Conservation (phyloP, 2,888 invertebrate genomes). For the Cerastis rubricosa region DNA sequence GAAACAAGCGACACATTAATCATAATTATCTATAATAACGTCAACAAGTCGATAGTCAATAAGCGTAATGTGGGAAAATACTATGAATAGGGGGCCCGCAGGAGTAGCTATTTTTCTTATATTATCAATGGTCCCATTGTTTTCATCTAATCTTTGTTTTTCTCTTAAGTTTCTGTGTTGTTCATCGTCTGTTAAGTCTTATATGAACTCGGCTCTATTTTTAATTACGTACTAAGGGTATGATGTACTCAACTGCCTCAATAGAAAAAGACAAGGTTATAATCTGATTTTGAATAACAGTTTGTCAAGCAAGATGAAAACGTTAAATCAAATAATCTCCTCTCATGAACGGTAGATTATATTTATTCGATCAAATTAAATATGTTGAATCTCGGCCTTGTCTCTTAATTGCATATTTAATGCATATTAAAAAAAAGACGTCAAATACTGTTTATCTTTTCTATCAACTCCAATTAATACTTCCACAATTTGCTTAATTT, state of each 20-base stretch:
- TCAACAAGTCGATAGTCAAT: slow-evolving; percentile 47
- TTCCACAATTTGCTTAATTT: slow-evolving; percentile 21
- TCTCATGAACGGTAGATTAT: background rate
- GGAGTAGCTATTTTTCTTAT: slow-evolving; percentile 6
- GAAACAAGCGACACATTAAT: slow-evolving; percentile 41
- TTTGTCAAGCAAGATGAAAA: background rate
- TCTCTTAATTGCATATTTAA: background rate
- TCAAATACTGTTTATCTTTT: background rate
- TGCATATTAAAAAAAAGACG: background rate
- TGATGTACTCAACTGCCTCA: background rate
- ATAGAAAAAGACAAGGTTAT: slow-evolving; percentile 6
- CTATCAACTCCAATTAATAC: background rate
- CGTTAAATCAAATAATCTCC: background rate
- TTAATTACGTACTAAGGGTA: slow-evolving; percentile 7
- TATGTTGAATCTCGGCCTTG: background rate
- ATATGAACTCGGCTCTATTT: slow-evolving; percentile 22
- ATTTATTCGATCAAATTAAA: background rate
- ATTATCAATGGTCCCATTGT: slow-evolving; percentile 44
- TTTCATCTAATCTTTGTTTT: slow-evolving; percentile 25
- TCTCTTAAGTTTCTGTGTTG: slow-evolving; percentile 12
- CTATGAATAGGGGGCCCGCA: slow-evolving; percentile 38
- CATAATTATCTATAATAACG: slow-evolving; percentile 53
- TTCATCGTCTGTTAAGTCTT: background rate
- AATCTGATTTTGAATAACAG: slow-evolving; percentile 1
- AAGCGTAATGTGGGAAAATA: slow-evolving; percentile 57